Evolutionary conservation across 1,140 invertebrate genomes (phyloP), one percentile per base, ranked within the genome.

Genomic region (Conus betulinus): DNA sequence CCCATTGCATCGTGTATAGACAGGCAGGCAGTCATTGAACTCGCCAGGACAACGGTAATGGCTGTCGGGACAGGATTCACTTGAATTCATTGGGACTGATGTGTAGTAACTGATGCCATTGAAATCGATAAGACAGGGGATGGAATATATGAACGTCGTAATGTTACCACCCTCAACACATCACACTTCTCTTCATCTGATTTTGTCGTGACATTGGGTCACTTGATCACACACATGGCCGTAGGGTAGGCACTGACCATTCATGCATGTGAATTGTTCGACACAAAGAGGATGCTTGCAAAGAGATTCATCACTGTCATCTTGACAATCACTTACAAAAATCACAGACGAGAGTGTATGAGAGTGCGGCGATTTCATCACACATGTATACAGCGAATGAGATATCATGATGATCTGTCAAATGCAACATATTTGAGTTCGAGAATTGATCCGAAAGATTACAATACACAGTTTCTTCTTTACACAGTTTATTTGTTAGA

Each of bases 1-100:
- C 39, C 85, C 88, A 52, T 84, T 84, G 52, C 82, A 84, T 27
- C 82, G 51, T 25, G 57, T 57, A 52, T 84, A 84, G 71, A 71
- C 81, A 23, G 74, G 57, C 25, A 78, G n/a, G 55, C 81, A 67
- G 74, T 81, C 39, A 20, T 53, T 25, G 1, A 74, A 25, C 67
- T 74, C 67, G 7, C 82, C 82, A 25, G 82, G 52, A 84, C 82
- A 84, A 3, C 52, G 53, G 52, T 55, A 84, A 52, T 84, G 82
- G 6, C 27, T 84, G 17, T 55, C 52, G 23, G 82, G 82, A 25
- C 82, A 84, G 7, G 52, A 25, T 0, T 84, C 51, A n/a, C 20
- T 55, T 6, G 53, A 8, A 4, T 53, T 15, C 57, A 84, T 25
- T 25, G 17, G 51, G 17, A 55, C 15, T n/a, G 39, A 52, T 23